Evolutionary conservation across 2,113 vertebrate genomes (phyloP).

Genomic region (Cavia aperea): DNA sequence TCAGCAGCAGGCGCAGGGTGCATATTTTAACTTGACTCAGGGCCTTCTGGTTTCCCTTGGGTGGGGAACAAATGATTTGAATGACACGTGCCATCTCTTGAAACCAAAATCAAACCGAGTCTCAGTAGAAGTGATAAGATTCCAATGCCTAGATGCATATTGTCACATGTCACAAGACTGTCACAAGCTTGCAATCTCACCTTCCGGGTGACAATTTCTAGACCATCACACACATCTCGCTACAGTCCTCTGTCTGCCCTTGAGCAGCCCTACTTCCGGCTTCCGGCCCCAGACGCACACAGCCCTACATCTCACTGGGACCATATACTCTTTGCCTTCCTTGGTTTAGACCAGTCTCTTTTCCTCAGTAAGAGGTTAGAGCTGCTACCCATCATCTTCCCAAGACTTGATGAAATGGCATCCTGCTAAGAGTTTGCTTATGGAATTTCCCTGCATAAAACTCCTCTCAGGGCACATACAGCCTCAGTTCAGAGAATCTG

Average conservation of each 20-base stretch:
- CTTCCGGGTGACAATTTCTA: neutral
- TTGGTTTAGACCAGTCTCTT: neutral
- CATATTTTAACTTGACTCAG: neutral
- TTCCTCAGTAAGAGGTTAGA: neutral
- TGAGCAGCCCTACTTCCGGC: neutral
- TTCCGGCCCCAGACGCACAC: neutral
- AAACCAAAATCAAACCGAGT: slow-evolving; percentile 2
- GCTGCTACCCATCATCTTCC: neutral
- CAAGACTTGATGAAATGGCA: neutral
- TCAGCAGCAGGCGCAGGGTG: neutral
- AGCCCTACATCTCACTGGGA: neutral
- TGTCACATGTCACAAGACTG: neutral
- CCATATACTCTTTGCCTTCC: neutral
- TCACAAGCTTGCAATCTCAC: neutral
- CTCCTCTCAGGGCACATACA: neutral
- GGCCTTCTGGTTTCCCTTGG: neutral
- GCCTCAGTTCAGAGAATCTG: neutral
- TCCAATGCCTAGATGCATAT: neutral
- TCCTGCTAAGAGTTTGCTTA: neutral
- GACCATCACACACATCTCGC: neutral
- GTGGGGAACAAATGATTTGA: neutral
- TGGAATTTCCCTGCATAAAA: neutral
- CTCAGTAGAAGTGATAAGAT: neutral
- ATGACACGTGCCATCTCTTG: neutral
- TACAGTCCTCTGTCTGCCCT: neutral